phyloP scores from a whole-genome alignment of 2,888 invertebrate species.

The Tetragnatha montana region DNA sequence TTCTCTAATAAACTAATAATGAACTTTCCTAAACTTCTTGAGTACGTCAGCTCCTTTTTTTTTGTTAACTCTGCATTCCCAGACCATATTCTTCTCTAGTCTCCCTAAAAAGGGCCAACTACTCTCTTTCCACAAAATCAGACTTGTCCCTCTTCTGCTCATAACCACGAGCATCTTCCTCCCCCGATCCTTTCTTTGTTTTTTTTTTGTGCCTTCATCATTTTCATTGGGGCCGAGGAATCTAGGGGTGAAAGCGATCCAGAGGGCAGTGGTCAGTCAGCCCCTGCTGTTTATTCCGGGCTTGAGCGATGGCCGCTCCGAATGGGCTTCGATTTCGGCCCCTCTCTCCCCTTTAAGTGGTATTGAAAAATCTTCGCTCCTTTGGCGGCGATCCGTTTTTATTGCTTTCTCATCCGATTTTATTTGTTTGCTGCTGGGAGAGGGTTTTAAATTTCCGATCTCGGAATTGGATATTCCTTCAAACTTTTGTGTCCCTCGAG shows the following conservation, averaged over 20 bases:
- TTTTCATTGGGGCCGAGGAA: conserved; percentile 28
- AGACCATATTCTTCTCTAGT: too few species aligned
- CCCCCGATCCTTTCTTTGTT: conserved; percentile 3
- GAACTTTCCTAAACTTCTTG: too few species aligned
- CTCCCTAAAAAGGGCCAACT: too few species aligned
- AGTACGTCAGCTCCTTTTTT: too few species aligned
- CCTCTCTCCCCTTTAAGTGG: background rate
- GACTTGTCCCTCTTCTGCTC: background rate
- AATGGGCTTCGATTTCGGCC: background rate
- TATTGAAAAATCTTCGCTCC: conserved; percentile 4
- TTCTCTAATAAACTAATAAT: too few species aligned
- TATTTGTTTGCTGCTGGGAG: background rate
- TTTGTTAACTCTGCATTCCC: too few species aligned
- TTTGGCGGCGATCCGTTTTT: background rate
- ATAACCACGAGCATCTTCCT: background rate
- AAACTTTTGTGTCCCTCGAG: too few species aligned
- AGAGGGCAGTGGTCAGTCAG: conserved; percentile 33
- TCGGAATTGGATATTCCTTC: background rate
- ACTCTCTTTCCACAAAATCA: background rate
- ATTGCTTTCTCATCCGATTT: background rate
- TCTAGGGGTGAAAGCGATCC: background rate
- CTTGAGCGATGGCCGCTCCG: conserved; percentile 29
- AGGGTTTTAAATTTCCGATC: background rate
- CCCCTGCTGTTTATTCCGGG: conserved; percentile 25
- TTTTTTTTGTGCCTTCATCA: conserved; percentile 15